A percentile compares a stretch with the other conserved stretches of the same genome.
phyloP scores from a whole-genome alignment of 2,113 vertebrate genomes.

The Haemorhous mexicanus region DNA sequence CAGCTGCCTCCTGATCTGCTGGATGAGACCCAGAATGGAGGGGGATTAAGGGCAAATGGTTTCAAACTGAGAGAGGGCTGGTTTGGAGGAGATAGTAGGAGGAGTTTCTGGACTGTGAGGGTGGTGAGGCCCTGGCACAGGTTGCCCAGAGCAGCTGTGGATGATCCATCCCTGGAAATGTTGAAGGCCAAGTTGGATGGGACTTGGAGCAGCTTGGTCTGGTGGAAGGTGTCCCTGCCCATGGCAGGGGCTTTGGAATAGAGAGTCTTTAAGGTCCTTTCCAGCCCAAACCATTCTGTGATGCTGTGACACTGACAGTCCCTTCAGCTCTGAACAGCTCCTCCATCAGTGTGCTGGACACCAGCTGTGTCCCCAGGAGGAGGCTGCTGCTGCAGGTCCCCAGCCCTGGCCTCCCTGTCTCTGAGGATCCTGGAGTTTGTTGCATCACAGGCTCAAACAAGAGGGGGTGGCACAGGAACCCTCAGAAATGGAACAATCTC shows the following conservation, averaged over 20 bases:
- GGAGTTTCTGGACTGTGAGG: neutral
- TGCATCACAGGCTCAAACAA: neutral
- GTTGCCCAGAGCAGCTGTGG: neutral
- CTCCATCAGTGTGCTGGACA: neutral
- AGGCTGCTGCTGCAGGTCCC: neutral
- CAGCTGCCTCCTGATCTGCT: neutral
- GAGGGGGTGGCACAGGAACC: neutral
- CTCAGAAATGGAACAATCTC: neutral
- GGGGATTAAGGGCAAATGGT: neutral
- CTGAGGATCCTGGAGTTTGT: neutral
- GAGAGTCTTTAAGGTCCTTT: neutral
- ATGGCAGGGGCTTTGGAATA: neutral
- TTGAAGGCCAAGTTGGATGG: neutral
- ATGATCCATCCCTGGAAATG: neutral
- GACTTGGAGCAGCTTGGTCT: rapidly evolving
- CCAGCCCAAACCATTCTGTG: neutral
- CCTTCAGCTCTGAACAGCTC: neutral
- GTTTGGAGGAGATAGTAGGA: neutral
- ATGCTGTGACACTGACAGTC: neutral
- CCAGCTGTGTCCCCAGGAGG: neutral
- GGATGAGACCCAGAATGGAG: neutral
- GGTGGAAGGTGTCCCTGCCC: neutral
- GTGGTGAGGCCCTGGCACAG: rapidly evolving
- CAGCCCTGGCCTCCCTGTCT: neutral
- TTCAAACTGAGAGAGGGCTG: neutral